A percentile compares a stretch with the other conserved stretches of the same genome.
phyloP scores from a whole-genome alignment of 2,888 invertebrate genomes.

The Diogma glabrata region DNA sequence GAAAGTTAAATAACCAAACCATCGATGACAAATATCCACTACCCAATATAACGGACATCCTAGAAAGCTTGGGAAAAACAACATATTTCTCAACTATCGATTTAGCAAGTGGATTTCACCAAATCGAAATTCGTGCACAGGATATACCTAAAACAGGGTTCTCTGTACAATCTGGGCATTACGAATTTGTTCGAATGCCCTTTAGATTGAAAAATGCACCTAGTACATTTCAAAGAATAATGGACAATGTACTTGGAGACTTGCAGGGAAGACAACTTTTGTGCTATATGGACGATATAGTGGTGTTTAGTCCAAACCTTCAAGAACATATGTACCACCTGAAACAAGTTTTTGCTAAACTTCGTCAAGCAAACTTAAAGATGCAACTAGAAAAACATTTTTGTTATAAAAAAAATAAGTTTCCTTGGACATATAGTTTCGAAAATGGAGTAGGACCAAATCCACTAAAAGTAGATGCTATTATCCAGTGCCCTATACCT shows the following conservation, averaged over 20 bases:
- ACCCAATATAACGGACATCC: constrained; percentile 24
- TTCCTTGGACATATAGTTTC: constrained; percentile 17
- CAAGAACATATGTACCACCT: neutral
- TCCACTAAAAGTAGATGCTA: constrained; percentile 22
- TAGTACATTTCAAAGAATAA: neutral
- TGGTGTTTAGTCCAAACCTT: neutral
- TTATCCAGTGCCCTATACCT: constrained; percentile 20
- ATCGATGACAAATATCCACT: constrained; percentile 18
- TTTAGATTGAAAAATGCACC: constrained; percentile 10
- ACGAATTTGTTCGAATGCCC: constrained; percentile 10
- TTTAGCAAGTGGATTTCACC: constrained; percentile 24
- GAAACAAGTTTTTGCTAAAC: neutral
- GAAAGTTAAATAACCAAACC: constrained; percentile 6
- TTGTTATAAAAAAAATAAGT: neutral
- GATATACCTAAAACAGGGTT: constrained; percentile 24
- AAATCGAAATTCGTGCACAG: constrained; percentile 22
- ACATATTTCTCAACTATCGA: constrained; percentile 25
- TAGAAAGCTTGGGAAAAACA: constrained; percentile 24
- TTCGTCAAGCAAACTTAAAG: neutral
- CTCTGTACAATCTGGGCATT: constrained; percentile 4
- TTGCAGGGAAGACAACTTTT: neutral
- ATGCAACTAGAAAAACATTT: neutral
- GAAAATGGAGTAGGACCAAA: constrained; percentile 23
- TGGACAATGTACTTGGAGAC: neutral
- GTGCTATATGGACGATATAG: neutral